Evolutionary conservation across 1,140 invertebrate species (phyloP), one percentile per base, ranked within the genome.

Genomic region (Heliconius congener): DNA sequence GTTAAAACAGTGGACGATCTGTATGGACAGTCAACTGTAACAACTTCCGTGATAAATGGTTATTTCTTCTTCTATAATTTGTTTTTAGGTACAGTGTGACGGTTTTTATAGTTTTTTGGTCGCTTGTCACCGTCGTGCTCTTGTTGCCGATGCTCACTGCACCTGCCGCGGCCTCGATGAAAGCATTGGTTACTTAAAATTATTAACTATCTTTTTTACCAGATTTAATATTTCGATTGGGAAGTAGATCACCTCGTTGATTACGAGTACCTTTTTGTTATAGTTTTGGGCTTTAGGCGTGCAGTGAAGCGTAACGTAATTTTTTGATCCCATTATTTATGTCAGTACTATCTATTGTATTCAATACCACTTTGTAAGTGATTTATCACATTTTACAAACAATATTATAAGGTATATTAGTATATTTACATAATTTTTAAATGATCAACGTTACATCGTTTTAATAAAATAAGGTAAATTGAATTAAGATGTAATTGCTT

Each of bases 31-130:
- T 89, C 88, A 89, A 93, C 87, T 94, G 93, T 93, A 90, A 94
- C 93, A 88, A 90, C 89, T 93, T 93, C 93, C 91, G 93, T 91
- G 90, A 90, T 88, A 84, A 85, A 87, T 92, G 88, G 90, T 89
- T 91, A 91, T 91, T 92, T 92, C 90, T 91, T 91, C 84, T 88
- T 88, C 83, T 84, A 93, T 89, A 91, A 93, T 93, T 94, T 90
- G 91, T 94, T 93, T 93, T 94, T 94, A 92, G 85, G 87, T 84
- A 87, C 83, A 85, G 89, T 86, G 89, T 90, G 89, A 88, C 87
- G 86, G 86, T 76, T 82, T 76, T 83, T 82, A 83, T 85, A 83
- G 87, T 93, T 93, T 92, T 92, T 92, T 86, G 81, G 84, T 85
- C 46, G 82, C 75, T 76, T 71, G 73, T 42, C 81, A 83, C 70